Base-by-base conservation (phyloP, 1,140 invertebrate species). In the Popillia japonica region DNA sequence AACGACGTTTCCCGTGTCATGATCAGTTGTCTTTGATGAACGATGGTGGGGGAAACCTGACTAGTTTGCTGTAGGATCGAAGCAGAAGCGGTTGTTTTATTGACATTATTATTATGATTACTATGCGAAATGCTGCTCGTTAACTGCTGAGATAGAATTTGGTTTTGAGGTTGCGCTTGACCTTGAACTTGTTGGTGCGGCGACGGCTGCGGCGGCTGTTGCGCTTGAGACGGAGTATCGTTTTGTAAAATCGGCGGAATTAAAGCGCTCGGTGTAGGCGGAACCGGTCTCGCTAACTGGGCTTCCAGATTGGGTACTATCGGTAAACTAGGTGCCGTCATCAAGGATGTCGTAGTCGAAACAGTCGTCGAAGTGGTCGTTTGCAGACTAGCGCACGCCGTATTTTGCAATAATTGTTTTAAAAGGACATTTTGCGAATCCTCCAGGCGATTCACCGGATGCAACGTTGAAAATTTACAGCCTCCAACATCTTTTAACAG, bases 391-490 rank as follows among this genome's bases (percentile, higher is more conserved):
- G 90, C 91, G 84, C 91, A 93, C 6, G 90, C 94, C 9, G 94
- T 95, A 81, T 96, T 97, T 85, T 97, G 95, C 20, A 98, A 85
- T 27, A 98, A 87, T 85, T 98, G 95, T 84, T 98, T 98, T 20
- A 98, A 86, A 17, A 98, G 86, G 9, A 96, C 96, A 88, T 98
- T 97, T 85, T 96, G 95, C 0, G 94, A 94, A 80, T 96, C 94
- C 82, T 95, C 93, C 68, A 90, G 89, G 82, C 92, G 83, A 78
- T 75, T 86, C 64, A 80, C 72, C n/a, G 83, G 34, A 78, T 59
- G 77, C 73, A 86, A 72, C 22, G 75, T 77, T 6, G 85, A 85
- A 78, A 82, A 84, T 77, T 86, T 86, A 79, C 84, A 85, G n/a
- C 83, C 84, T n/a, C 55, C 34, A 17, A 20, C 75, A n/a, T 76